A percentile compares a stretch with the other conserved stretches of the same genome.
phyloP scores from a whole-genome alignment of 2,113 vertebrate genomes.

The Anhinga rufa region DNA sequence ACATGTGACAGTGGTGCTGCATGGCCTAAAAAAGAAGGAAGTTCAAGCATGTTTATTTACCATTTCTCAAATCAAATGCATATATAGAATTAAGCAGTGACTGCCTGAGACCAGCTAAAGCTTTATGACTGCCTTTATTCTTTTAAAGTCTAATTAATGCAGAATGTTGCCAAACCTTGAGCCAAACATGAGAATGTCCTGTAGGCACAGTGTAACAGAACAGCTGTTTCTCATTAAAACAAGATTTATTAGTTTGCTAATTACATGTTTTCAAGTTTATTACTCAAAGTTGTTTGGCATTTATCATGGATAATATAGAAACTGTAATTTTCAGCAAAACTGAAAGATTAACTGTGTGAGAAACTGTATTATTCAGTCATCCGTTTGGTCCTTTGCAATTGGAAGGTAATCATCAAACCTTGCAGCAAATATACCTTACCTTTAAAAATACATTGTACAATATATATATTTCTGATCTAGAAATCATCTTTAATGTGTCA shows the following conservation, averaged over 20 bases:
- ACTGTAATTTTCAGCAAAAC: constrained; percentile 31
- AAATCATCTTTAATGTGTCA: not conserved
- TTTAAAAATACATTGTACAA: not conserved
- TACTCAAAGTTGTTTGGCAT: constrained; percentile 48
- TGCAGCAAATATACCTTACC: not conserved
- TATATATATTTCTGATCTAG: constrained; percentile 2
- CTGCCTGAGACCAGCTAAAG: not conserved
- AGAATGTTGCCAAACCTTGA: constrained; percentile 1
- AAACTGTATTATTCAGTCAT: not conserved
- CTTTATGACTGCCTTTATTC: constrained; percentile 5
- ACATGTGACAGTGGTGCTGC: not conserved
- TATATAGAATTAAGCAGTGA: not conserved
- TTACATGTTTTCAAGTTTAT: constrained; percentile 67
- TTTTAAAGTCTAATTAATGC: constrained; percentile 30
- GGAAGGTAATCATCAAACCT: not conserved
- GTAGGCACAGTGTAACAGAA: constrained; percentile 32
- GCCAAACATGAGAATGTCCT: constrained; percentile 29
- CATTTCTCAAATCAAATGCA: not conserved
- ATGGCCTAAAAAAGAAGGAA: not conserved
- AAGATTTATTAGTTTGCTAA: constrained; percentile 73
- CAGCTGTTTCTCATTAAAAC: constrained; percentile 75
- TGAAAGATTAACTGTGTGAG: not conserved
- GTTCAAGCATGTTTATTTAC: not conserved
- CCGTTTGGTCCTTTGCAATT: not conserved
- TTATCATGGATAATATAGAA: constrained; percentile 49